Conservation (phyloP, 2,113 vertebrate species). For the Brevimyrus niger region DNA sequence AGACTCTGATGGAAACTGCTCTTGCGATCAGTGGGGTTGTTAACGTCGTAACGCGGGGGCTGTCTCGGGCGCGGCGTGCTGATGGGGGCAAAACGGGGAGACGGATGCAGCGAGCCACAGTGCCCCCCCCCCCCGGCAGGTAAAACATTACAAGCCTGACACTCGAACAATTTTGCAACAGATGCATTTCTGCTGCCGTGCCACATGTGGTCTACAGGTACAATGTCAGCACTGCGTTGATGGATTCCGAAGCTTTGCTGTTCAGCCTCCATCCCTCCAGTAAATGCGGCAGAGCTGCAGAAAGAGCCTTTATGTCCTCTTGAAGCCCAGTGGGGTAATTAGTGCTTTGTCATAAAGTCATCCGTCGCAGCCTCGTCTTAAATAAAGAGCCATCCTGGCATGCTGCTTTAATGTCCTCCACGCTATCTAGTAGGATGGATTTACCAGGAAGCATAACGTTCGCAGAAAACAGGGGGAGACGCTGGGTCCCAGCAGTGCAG, state of each 20-base stretch:
- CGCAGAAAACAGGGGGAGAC: neutral
- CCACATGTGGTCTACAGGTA: neutral
- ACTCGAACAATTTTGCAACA: neutral
- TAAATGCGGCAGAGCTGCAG: constrained; percentile 22
- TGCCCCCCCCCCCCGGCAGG: neutral
- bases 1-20: neutral
- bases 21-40: neutral
- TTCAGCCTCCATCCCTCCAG: neutral
- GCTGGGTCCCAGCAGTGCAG: neutral
- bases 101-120: neutral
- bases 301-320: constrained; percentile 7
- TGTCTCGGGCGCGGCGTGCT: neutral
- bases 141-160: neutral
- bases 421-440: neutral
- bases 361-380: neutral
- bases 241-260: neutral
- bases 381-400: neutral
- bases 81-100: neutral
- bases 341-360: constrained; percentile 10
- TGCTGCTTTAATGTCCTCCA: neutral
- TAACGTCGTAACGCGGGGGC: neutral
- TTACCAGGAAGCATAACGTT: constrained; percentile 5
- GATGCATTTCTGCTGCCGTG: neutral
- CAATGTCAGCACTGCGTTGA: neutral
- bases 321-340: constrained; percentile 9